Conservation (phyloP, 2,113 vertebrate genomes). For the Scatophagus argus region DNA sequence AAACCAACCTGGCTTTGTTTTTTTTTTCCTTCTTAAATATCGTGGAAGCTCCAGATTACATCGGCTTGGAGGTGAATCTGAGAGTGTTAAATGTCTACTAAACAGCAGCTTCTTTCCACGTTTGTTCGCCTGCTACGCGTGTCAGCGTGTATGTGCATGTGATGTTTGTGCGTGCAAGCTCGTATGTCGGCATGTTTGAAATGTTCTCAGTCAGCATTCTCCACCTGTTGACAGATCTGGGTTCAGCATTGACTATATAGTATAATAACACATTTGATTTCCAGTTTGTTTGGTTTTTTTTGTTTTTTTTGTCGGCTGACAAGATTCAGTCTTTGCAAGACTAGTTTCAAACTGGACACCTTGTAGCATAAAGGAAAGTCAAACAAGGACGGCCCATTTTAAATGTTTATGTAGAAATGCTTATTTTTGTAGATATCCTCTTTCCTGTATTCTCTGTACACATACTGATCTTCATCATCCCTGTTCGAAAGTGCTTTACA, state of each 20-base stretch:
- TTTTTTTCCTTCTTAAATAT: slow-evolving; percentile 5
- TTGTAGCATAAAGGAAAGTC: slow-evolving; percentile 16
- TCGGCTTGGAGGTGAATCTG: slow-evolving; percentile 23
- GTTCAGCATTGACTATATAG: slow-evolving; percentile 40
- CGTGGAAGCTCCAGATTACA: slow-evolving; percentile 34
- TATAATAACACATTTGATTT: slow-evolving; percentile 33
- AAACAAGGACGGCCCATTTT: slow-evolving; percentile 12
- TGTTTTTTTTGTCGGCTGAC: slow-evolving; percentile 24
- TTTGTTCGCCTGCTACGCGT: slow-evolving; percentile 20
- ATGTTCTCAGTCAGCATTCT: slow-evolving; percentile 20
- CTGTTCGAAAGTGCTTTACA: slow-evolving; percentile 17
- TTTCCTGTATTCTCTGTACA: slow-evolving; percentile 25
- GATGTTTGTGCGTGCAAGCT: slow-evolving; percentile 49
- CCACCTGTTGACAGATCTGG: slow-evolving; percentile 41
- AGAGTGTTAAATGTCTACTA: slow-evolving; percentile 24
- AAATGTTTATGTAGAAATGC: slow-evolving; percentile 49
- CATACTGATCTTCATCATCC: neutral
- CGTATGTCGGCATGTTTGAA: slow-evolving; percentile 46
- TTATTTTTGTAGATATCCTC: slow-evolving; percentile 67
- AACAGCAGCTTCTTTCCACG: neutral
- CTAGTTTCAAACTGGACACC: slow-evolving; percentile 37
- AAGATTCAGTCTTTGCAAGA: slow-evolving; percentile 46
- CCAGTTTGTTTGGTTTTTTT: slow-evolving; percentile 8
- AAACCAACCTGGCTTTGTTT: slow-evolving; percentile 29
- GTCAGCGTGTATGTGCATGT: slow-evolving; percentile 55